Base-by-base conservation (phyloP, 2,888 invertebrate species). In the Syritta pipiens region DNA sequence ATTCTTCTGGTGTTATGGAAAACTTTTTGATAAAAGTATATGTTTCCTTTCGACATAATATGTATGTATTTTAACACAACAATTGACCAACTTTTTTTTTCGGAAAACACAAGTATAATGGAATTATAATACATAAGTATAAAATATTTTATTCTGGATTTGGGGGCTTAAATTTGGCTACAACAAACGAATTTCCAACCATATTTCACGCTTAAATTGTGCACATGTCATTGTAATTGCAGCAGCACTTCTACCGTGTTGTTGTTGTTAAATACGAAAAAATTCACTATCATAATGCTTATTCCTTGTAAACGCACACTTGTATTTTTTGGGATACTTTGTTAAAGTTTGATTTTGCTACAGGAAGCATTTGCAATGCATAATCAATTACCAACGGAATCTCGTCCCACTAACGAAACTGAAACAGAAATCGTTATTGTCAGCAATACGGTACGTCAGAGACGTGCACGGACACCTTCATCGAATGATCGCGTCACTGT, bases 371-470 rank as follows among this genome's bases (percentile, higher is more conserved):
- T 40, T 62, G 48, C 40, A 68, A 32, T 24, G 26, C 26, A 53
- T 37, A 49, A 14, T 32, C 53, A 49, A 59, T 46, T 37, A 46
- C 19, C 59, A 30, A 51, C 10, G 19, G 44, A 67, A 28, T 42
- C 53, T 42, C 26, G 60, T 42, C 40, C 49, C 14, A 35, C 10
- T 17, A 76, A 82, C 2, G 84, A 86, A 30, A 82, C 84, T 14
- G 90, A 90, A 81, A 91, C 91, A 83, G 92, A 92, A 86, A 91
- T 90, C 83, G 91, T 93, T 60, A 86, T 91, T 46, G 89, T 90
- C 12, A 92, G 92, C 62, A 92, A 92, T 86, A 93, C 93, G 3
- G 92, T 93, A 81, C 91, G 92, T 83, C 90, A 93, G 57, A 83
- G 89, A 49, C 86, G 89, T 19, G 86, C 88, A 1, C 84, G 89